A percentile compares a stretch with the other conserved stretches of the same genome.
These are phyloP conservation scores for Varanus salvator DNA, from an alignment of 2,113 vertebrate species.

Conservation along the genomic window DNA sequence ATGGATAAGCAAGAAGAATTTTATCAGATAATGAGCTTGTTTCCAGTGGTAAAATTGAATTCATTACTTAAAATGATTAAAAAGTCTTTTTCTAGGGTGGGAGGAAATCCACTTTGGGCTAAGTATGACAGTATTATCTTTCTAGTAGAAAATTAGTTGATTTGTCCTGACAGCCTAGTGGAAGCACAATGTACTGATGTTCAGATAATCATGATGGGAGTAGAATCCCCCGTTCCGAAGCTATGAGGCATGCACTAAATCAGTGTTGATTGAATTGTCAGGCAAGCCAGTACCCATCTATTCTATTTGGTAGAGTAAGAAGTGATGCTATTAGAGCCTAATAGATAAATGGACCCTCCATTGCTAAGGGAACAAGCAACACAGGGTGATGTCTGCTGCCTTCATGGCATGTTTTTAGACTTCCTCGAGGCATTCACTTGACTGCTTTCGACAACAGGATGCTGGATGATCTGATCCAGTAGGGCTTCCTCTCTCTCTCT, in stretches of 20 bases:
- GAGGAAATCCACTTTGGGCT: slow-evolving; percentile 38
- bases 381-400: no score
- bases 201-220: slow-evolving; percentile 14
- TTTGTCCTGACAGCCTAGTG: slow-evolving; percentile 6
- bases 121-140: slow-evolving; percentile 35
- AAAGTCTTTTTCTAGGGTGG: background rate
- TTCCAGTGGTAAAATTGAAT: slow-evolving; percentile 26
- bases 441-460: background rate
- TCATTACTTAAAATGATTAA: slow-evolving; percentile 49
- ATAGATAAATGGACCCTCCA: background rate
- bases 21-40: slow-evolving; percentile 55
- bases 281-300: background rate
- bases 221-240: background rate
- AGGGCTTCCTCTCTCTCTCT: background rate
- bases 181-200: background rate
- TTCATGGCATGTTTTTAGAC: background rate
- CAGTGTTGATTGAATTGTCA: background rate
- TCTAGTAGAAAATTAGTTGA: slow-evolving; percentile 25
- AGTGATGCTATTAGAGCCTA: background rate
- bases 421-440: background rate
- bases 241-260: background rate
- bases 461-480: background rate
- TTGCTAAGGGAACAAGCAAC: background rate
- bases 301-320: background rate
- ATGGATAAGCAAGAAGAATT: slow-evolving; percentile 42